Evolutionary conservation across 2,113 vertebrate species (phyloP), one percentile per base, ranked within the genome.

Genomic region (Crotophaga sulcirostris): DNA sequence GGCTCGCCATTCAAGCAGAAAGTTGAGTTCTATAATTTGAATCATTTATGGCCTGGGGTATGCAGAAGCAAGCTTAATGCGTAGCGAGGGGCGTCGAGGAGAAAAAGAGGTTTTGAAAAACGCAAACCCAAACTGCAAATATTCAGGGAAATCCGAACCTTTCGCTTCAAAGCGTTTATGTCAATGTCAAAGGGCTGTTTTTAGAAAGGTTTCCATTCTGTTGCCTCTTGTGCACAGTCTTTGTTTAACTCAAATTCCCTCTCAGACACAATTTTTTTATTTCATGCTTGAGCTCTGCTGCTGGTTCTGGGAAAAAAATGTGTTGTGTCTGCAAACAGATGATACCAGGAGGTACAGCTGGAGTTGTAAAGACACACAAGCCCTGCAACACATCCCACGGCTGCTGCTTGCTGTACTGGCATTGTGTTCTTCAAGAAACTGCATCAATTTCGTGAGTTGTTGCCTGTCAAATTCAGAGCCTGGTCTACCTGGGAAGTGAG

Each of bases 101-200:
- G 64, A 34, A 62, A 83, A 87, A 79, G 74, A 60, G 13, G 18
- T 87, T 97, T 91, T 90, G 92, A 91, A 87, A 96, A 91, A 87
- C 73, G 75, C 68, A 94, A 84, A 90, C 64, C 42, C 81, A 89
- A 81, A 55, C 69, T 72, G 62, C 38, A 96, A 76, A 92, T 58
- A 69, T 69, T 63, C 52, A 51, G 56, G 74, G 54, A 89, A 93
- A 93, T 68, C 64, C 76, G 84, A 96, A 70, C 58, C 75, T 60
- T 72, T 86, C 69, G 60, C 84, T 94, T 91, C 84, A 94, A 95
- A 95, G 66, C 51, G 26, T 82, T 85, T 87, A 70, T 69, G 49
- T 45, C 2, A 2, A 21, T 47, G 81, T 84, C 90, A 80, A 85
- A 94, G 64, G 84, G 44, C 73, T 79, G 16, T 74, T 96, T 90